These are phyloP conservation scores for Mobula hypostoma DNA, from an alignment of 2,113 vertebrate genomes.

Conservation along the genomic window DNA sequence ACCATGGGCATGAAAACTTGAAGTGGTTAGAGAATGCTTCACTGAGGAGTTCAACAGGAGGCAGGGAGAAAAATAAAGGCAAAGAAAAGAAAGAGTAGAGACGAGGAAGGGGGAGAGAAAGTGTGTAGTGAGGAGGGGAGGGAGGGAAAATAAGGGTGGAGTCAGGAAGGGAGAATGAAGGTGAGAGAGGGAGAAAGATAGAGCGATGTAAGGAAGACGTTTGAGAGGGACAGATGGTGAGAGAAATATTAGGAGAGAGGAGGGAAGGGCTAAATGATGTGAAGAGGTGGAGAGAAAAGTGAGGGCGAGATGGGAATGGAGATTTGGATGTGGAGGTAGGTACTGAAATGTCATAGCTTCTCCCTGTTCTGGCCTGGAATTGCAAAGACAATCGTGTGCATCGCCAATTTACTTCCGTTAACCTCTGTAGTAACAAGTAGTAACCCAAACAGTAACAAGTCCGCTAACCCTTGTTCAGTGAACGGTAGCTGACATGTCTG, in stretches of 20 bases:
- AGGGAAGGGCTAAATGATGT: no score
- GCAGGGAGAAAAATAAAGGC: conserved; percentile 40
- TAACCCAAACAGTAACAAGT: neutral
- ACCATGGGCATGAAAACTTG: neutral
- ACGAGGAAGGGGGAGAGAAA: conserved; percentile 8
- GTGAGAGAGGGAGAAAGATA: no score
- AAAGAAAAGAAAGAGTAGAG: conserved; percentile 37
- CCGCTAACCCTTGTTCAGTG: neutral
- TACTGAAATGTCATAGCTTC: neutral
- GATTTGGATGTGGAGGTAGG: no score
- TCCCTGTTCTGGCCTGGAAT: neutral
- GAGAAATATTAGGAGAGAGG: no score
- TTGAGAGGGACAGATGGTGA: no score
- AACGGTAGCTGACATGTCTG: neutral
- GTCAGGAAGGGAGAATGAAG: no score
- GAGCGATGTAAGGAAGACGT: no score
- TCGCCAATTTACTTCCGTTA: neutral
- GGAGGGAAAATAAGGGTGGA: no score
- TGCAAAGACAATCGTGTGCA: neutral
- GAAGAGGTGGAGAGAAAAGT: no score
- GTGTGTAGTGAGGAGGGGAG: neutral
- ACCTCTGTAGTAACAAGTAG: neutral
- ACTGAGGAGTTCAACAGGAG: neutral
- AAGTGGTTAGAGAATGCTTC: neutral
- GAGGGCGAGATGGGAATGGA: no score